These are phyloP conservation scores for Cepaea hortensis DNA, from an alignment of 2,888 invertebrate genomes.

Conservation along the genomic window DNA sequence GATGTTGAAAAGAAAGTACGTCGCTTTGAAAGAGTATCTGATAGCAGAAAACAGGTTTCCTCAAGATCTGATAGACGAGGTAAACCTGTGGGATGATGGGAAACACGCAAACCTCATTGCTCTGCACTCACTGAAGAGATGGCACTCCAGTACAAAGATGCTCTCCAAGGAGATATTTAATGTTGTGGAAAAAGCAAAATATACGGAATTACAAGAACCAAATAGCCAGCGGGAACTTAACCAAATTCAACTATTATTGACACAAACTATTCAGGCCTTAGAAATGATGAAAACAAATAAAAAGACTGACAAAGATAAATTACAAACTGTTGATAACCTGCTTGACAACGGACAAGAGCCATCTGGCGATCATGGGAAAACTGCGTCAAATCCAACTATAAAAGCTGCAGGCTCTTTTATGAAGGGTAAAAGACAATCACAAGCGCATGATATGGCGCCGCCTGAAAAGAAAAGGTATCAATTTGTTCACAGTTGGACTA, in stretches of 20 bases:
- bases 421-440: too few species aligned
- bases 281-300: too few species aligned
- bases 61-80: conserved; percentile 45
- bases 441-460: too few species aligned
- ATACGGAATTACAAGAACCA: background rate
- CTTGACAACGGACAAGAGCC: too few species aligned
- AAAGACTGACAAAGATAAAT: too few species aligned
- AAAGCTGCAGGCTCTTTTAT: too few species aligned
- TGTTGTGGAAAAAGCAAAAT: conserved; percentile 26
- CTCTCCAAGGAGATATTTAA: conserved; percentile 24
- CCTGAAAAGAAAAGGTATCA: too few species aligned
- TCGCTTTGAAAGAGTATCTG: conserved; percentile 43
- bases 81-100: conserved; percentile 41
- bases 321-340: too few species aligned
- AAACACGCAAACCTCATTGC: conserved; percentile 39
- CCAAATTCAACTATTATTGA: conserved; percentile 30
- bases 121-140: conserved; percentile 34
- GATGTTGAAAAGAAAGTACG: conserved; percentile 44
- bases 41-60: conserved; percentile 39
- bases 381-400: too few species aligned
- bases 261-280: too few species aligned
- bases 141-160: conserved; percentile 32
- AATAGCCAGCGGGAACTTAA: conserved; percentile 1
- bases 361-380: too few species aligned
- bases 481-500: too few species aligned